Evolutionary conservation across 1,140 invertebrate genomes (phyloP).

Genomic region (Choristoneura fumiferana): DNA sequence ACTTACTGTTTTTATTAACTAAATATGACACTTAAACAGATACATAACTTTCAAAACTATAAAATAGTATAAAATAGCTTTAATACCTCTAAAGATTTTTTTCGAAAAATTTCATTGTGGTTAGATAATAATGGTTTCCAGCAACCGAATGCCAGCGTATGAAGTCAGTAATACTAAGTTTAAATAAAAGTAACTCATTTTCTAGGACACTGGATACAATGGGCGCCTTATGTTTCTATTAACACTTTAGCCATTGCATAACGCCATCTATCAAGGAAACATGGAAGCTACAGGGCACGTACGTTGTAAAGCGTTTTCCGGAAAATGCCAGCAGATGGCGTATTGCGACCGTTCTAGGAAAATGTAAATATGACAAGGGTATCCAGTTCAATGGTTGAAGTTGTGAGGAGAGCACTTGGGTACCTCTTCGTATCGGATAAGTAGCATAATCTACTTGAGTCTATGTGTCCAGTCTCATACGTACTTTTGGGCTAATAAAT

Average conservation of each 20-base stretch:
- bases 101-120: no score
- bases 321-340: constrained; percentile 11
- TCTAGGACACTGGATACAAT: constrained; percentile 12
- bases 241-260: background rate
- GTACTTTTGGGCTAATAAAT: no score
- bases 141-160: no score
- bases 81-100: no score
- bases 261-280: background rate
- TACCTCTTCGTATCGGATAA: background rate
- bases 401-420: background rate
- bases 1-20: no score
- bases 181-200: constrained; percentile 16
- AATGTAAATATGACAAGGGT: constrained; percentile 5
- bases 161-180: background rate
- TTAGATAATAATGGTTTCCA: no score
- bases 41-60: no score
- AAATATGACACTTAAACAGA: no score
- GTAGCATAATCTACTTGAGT: constrained; percentile 1
- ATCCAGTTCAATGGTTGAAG: constrained; percentile 7
- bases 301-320: background rate
- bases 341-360: background rate
- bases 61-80: no score
- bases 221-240: constrained; percentile 13
- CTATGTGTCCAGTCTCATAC: background rate
- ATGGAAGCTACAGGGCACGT: background rate